A percentile compares a stretch with the other conserved stretches of the same genome.
Evolutionary conservation across 2,888 invertebrate genomes (phyloP).

Genomic region (Trissonchulus latispiculum): DNA sequence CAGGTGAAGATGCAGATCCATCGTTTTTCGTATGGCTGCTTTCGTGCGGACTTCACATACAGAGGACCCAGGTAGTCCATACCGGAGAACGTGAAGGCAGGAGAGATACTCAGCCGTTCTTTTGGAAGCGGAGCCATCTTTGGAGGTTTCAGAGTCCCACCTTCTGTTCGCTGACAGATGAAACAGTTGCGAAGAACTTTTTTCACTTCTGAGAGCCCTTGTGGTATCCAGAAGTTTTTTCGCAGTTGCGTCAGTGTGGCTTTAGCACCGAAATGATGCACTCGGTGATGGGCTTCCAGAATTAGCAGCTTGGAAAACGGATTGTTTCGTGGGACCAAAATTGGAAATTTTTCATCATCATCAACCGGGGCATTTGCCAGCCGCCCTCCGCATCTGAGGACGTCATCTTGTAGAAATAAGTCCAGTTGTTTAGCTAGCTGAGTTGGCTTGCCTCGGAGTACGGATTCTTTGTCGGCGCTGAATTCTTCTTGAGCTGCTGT

Average conservation of each 20-base stretch:
- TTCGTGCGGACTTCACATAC: slow-evolving; percentile 28
- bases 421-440: not conserved
- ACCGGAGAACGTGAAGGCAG: slow-evolving; percentile 30
- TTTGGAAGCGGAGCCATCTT: slow-evolving; percentile 20
- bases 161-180: slow-evolving; percentile 7
- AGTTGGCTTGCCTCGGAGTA: no score
- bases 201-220: slow-evolving; percentile 11
- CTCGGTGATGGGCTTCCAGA: not conserved
- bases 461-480: not conserved
- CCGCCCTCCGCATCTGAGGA: slow-evolving; percentile 20
- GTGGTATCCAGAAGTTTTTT: slow-evolving; percentile 20
- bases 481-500: no score
- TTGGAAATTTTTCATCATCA: slow-evolving; percentile 16
- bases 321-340: slow-evolving; percentile 14
- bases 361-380: slow-evolving; percentile 11
- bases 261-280: slow-evolving; percentile 17
- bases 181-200: slow-evolving; percentile 15
- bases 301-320: not conserved
- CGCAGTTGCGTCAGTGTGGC: slow-evolving; percentile 16
- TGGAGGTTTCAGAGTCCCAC: slow-evolving; percentile 20
- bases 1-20: slow-evolving; percentile 46
- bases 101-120: slow-evolving; percentile 13
- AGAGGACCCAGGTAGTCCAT: slow-evolving; percentile 45
- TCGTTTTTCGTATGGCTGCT: slow-evolving; percentile 30
- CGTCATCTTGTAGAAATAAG: slow-evolving; percentile 19